Base-by-base conservation (phyloP, 2,113 vertebrate species). In the Paramormyrops kingsleyae region DNA sequence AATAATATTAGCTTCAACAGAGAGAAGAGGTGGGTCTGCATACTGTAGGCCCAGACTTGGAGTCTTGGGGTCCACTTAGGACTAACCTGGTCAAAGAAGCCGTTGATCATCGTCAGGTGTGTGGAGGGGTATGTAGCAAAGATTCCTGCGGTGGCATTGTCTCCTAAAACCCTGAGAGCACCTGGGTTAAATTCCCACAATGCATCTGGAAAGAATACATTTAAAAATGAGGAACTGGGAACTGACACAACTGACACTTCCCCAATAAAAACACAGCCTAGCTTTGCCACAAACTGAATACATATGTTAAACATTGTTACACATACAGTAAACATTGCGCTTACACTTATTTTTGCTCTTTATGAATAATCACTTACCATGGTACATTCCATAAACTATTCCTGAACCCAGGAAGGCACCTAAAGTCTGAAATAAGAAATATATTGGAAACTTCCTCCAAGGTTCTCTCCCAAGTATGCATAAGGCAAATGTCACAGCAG, bases 1-100 rank as follows among this genome's bases (percentile, higher is more conserved):
- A 47, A 84, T 46, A 46, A 47, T n/a, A 44, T 84, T 84, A 84
- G 31, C 70, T 47, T 84, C 15, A 21, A 49, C 46, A 31, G 27
- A n/a, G 24, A 35, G 4, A 27, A n/a, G 24, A 35, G 10, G 13
- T 52, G 8, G 50, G 49, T 87, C n/a, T 87, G n/a, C n/a, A 15
- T 15, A n/a, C n/a, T n/a, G n/a, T n/a, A 87, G 4, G 83, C 44
- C 21, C 83, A 85, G 5, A 42, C n/a, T 66, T 66, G 9, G 9
- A 27, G 24, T 13, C 39, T 42, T 44, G 44, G 13, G 85, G 9
- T n/a, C 53, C 52, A 31, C 42, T 27, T 47, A 27, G 0, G 3
- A 85, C 91, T 92, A 94, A 98, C 97, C 96, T 98, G 97, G 90
- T 98, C 97, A 91, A 98, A 97, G 92, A 98, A 97, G 92, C 97